Evolutionary conservation across 2,888 invertebrate species (phyloP).

Genomic region (Eupithecia abbreviata): DNA sequence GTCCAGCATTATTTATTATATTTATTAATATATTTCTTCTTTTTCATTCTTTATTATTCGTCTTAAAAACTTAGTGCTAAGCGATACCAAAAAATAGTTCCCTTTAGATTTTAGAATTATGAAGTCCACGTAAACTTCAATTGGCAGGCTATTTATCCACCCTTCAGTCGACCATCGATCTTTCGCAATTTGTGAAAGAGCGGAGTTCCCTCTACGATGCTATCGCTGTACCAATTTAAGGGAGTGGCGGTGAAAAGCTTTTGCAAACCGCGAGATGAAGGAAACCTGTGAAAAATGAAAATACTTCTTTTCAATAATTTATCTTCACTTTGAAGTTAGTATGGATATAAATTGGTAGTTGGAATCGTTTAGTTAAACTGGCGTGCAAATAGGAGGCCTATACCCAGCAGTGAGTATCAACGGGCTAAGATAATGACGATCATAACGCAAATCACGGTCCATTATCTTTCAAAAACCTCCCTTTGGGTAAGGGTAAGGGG

Average conservation of each 20-base stretch:
- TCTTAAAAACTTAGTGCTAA: too few species aligned
- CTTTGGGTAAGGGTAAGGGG: too few species aligned
- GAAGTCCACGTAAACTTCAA: conserved; percentile 20
- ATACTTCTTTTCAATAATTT: conserved; percentile 8
- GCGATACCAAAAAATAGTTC: neutral
- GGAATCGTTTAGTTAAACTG: neutral
- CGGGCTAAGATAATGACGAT: neutral
- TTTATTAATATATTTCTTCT: too few species aligned
- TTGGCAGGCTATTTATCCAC: conserved; percentile 34
- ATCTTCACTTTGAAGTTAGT: conserved; percentile 12
- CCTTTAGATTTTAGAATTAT: neutral
- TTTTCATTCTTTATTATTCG: too few species aligned
- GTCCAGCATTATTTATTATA: too few species aligned
- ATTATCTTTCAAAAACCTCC: too few species aligned
- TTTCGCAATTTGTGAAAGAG: conserved; percentile 47
- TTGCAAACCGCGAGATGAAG: conserved; percentile 35
- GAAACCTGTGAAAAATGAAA: conserved; percentile 20
- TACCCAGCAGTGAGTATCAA: neutral
- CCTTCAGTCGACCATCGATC: conserved; percentile 41
- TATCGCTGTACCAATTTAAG: conserved; percentile 31
- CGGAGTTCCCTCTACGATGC: conserved; percentile 40
- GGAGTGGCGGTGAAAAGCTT: conserved; percentile 41
- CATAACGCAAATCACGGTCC: too few species aligned
- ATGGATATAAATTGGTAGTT: neutral
- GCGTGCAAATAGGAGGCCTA: neutral